Evolutionary conservation across 2,888 invertebrate species (phyloP).

Genomic region (Psylliodes chrysocephalus): DNA sequence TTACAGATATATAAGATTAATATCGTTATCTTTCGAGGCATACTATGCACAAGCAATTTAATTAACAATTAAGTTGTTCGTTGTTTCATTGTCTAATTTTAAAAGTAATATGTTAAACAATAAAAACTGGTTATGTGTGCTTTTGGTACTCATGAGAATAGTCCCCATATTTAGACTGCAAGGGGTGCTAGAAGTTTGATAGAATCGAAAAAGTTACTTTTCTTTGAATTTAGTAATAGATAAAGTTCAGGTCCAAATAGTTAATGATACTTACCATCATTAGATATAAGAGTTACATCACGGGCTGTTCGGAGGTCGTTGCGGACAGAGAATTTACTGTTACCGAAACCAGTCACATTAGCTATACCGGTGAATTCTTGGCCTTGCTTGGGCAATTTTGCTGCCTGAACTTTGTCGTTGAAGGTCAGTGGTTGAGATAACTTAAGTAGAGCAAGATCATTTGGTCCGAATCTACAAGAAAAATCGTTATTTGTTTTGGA

Average conservation of each 20-base stretch:
- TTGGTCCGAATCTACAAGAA: constrained; percentile 50
- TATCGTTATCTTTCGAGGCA: no score
- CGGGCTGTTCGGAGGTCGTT: background rate
- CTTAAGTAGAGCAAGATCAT: constrained; percentile 67
- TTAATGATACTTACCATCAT: background rate
- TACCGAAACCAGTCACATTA: constrained; percentile 62
- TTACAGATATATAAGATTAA: no score
- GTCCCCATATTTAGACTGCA: background rate
- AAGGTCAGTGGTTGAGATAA: constrained; percentile 56
- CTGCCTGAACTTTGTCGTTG: constrained; percentile 56
- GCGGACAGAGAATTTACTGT: background rate
- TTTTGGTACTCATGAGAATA: background rate
- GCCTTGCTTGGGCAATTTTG: constrained; percentile 57
- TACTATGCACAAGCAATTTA: no score
- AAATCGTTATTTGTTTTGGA: no score
- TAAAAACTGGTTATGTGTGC: no score
- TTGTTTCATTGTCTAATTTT: no score
- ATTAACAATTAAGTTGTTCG: no score
- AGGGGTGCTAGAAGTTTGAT: background rate
- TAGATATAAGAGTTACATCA: background rate
- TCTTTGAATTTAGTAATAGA: background rate
- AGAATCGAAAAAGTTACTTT: no score
- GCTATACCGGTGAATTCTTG: constrained; percentile 53
- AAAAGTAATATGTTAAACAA: no score
- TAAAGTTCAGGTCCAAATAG: background rate